These are phyloP conservation scores for Sebastes paucispinis DNA, from an alignment of 2,797 vertebrate species.

Conservation along the genomic window DNA sequence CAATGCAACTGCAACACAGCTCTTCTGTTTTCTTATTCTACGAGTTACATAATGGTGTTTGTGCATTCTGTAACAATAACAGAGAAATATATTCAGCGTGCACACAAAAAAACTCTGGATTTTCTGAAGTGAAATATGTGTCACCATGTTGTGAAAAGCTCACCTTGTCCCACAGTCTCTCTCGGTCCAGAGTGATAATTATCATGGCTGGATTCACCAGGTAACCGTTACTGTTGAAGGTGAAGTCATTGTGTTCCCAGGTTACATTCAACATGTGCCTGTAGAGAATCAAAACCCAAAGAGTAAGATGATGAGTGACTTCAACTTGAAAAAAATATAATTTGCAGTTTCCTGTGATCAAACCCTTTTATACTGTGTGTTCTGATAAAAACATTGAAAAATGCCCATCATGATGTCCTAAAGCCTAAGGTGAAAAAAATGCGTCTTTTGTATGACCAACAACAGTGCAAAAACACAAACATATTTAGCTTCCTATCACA, in stretches of 20 bases:
- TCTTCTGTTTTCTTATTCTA: background rate
- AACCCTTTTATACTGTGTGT: background rate
- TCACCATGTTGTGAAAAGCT: background rate
- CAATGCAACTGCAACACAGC: background rate
- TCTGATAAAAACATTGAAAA: background rate
- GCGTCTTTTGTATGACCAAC: background rate
- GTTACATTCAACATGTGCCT: constrained; percentile 95
- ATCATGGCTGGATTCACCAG: constrained; percentile 94
- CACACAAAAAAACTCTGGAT: background rate
- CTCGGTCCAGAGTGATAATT: constrained; percentile 92
- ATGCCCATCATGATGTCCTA: too few species aligned
- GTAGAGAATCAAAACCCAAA: constrained; percentile 22
- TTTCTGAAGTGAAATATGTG: background rate
- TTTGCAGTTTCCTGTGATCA: background rate
- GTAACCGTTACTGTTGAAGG: constrained; percentile 94
- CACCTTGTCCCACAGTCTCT: constrained; percentile 97
- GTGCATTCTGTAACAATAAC: background rate
- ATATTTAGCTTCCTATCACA: background rate
- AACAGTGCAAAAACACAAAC: background rate
- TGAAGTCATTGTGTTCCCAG: constrained; percentile 96
- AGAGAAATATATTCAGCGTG: too few species aligned
- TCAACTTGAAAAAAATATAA: too few species aligned
- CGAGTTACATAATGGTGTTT: accelerated
- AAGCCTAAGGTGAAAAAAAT: background rate
- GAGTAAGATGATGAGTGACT: background rate